These are phyloP conservation scores for Diplodus puntazzo DNA, from an alignment of 2,797 vertebrate species.

Conservation along the genomic window DNA sequence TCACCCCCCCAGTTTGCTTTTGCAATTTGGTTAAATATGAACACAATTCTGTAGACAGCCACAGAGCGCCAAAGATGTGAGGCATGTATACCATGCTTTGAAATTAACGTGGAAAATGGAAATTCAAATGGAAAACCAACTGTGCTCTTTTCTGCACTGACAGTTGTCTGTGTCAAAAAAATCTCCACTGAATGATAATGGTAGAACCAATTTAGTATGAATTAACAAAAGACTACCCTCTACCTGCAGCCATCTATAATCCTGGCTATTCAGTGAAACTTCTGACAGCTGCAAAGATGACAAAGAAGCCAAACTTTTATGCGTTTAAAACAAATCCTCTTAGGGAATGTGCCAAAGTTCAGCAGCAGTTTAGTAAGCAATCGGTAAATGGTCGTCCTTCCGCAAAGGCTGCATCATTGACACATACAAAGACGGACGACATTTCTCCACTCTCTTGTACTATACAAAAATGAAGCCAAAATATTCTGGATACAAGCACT, in stretches of 20 bases:
- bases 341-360: neutral
- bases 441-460: no score
- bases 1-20: neutral
- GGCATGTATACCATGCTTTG: neutral
- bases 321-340: constrained; percentile 23
- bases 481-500: no score
- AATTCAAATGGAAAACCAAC: neutral
- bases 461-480: no score
- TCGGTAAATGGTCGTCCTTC: constrained; percentile 23
- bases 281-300: constrained; percentile 15
- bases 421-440: no score
- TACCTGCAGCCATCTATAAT: neutral
- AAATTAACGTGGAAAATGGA: constrained; percentile 10
- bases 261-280: neutral
- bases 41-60: neutral
- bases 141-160: constrained; percentile 4
- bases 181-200: neutral
- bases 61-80: constrained; percentile 6
- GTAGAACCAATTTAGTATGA: neutral
- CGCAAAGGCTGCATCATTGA: constrained; percentile 11
- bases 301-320: neutral
- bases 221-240: constrained; percentile 3
- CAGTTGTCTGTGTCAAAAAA: neutral
- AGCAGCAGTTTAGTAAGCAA: constrained; percentile 42
- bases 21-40: constrained; percentile 21